phyloP scores from a whole-genome alignment of 2,113 vertebrate genomes.

The Uria lomvia region DNA sequence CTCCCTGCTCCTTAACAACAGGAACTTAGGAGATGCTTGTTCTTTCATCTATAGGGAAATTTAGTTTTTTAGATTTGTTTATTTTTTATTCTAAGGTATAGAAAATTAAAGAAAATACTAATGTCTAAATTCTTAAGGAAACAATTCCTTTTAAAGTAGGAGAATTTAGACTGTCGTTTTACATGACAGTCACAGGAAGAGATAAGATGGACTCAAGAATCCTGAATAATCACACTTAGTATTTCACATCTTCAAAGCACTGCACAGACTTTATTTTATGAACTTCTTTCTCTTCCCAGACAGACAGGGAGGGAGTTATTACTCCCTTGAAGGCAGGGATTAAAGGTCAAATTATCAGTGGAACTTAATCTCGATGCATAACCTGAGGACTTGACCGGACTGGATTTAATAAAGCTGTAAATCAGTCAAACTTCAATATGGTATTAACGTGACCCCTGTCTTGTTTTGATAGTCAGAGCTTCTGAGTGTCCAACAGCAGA shows the following conservation, averaged over 20 bases:
- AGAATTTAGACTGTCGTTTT: neutral
- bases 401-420: slow-evolving; percentile 32
- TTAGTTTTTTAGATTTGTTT: neutral
- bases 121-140: neutral
- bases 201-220: neutral
- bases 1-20: neutral
- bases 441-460: neutral
- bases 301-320: neutral
- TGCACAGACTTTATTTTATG: neutral
- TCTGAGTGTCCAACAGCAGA: neutral
- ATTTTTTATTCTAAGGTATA: neutral
- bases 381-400: neutral
- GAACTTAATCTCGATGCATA: neutral
- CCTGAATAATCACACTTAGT: neutral
- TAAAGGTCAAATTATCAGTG: neutral
- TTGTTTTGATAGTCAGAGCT: neutral
- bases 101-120: neutral
- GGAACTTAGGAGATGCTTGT: neutral
- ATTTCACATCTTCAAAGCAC: neutral
- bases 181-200: neutral
- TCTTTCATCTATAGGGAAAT: neutral
- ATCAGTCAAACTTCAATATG: neutral
- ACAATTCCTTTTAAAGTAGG: neutral
- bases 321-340: neutral
- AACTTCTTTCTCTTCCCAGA: neutral